Conservation (phyloP, 2,113 vertebrate genomes). For the Chloropsis cyanopogon region DNA sequence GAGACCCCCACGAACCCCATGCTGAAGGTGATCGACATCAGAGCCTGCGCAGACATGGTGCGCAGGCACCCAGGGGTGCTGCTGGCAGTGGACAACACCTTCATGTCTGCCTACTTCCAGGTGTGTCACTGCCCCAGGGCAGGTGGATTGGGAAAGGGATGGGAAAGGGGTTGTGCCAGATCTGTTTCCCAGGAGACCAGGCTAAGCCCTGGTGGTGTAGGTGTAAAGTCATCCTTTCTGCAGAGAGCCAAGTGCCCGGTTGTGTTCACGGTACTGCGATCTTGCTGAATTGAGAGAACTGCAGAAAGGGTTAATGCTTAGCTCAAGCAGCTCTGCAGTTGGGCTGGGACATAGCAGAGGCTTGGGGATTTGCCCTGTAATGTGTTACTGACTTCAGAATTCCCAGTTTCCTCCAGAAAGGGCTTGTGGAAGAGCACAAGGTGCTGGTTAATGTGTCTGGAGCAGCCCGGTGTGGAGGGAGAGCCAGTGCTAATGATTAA, state of each 20-base stretch:
- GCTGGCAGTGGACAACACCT: constrained; percentile 92
- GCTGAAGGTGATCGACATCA: constrained; percentile 88
- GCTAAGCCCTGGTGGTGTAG: not conserved
- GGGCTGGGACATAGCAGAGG: not conserved
- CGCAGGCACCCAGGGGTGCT: constrained; percentile 80
- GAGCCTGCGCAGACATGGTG: constrained; percentile 76
- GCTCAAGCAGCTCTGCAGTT: not conserved
- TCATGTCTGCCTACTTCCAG: constrained; percentile 97
- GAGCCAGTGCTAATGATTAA: not conserved
- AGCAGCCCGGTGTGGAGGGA: not conserved
- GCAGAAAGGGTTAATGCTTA: not conserved
- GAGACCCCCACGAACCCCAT: constrained; percentile 91
- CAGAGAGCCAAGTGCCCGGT: not conserved
- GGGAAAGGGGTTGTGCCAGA: not conserved
- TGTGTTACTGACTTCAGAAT: not conserved
- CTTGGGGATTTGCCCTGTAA: not conserved
- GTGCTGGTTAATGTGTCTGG: not conserved
- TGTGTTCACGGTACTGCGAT: not conserved
- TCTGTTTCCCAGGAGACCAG: not conserved
- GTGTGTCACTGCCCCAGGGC: constrained; percentile 50
- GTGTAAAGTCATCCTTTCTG: not conserved
- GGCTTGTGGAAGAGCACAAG: not conserved
- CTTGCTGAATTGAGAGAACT: not conserved
- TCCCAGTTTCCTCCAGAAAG: not conserved
- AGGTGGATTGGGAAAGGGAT: not conserved